Evolutionary conservation across 2,888 invertebrate species (phyloP).

Genomic region (Cylindroiulus punctatus): DNA sequence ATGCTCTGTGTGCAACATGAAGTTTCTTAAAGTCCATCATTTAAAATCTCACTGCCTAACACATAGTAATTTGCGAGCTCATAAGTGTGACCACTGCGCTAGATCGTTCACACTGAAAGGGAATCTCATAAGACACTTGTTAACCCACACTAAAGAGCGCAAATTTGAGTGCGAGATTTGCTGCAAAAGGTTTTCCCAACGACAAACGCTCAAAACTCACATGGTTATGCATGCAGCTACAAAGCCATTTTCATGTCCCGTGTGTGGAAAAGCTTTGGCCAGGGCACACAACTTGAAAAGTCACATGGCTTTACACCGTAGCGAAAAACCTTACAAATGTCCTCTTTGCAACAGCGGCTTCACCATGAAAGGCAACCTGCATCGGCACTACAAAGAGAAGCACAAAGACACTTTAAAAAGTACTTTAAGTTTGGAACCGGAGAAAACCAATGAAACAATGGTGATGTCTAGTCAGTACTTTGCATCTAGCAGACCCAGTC

Average conservation of each 20-base stretch:
- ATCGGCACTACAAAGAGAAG: constrained; percentile 60
- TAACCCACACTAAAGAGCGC: constrained; percentile 65
- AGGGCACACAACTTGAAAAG: constrained; percentile 66
- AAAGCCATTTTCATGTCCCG: constrained; percentile 66
- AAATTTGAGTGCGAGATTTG: constrained; percentile 65
- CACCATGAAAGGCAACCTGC: constrained; percentile 65
- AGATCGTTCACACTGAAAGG: constrained; percentile 66
- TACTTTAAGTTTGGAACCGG: constrained; percentile 51
- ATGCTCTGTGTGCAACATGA: constrained; percentile 66
- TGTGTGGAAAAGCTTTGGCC: constrained; percentile 67
- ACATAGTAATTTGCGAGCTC: constrained; percentile 65
- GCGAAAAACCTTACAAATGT: constrained; percentile 65
- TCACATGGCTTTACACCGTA: constrained; percentile 66
- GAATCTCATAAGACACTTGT: constrained; percentile 66
- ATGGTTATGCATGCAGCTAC: constrained; percentile 66
- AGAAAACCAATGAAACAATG: constrained; percentile 30
- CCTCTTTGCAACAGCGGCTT: constrained; percentile 66
- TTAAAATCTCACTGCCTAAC: constrained; percentile 66
- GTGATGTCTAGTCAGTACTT: constrained; percentile 54
- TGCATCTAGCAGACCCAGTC: neutral
- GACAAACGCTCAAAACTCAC: constrained; percentile 67
- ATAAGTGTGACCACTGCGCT: constrained; percentile 64
- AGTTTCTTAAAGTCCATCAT: constrained; percentile 67
- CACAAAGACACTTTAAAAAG: constrained; percentile 59
- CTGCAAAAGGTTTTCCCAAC: constrained; percentile 66